Evolutionary conservation across 2,888 invertebrate species (phyloP).

Genomic region (Odontothrips loti): DNA sequence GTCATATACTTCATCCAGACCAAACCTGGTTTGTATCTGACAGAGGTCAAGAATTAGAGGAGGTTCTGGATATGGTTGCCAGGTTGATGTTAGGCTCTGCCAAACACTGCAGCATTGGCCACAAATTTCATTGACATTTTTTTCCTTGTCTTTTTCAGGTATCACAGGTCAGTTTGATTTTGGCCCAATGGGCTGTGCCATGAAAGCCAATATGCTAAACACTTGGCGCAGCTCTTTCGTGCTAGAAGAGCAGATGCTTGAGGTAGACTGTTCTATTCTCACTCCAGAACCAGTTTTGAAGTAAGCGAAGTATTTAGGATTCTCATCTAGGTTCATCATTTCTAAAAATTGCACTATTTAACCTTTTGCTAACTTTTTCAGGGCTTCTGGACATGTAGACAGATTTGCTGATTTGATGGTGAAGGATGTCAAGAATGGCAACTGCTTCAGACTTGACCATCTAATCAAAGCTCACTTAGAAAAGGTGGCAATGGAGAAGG

Average conservation of each 20-base stretch:
- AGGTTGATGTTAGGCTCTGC: no score
- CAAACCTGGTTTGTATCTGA: no score
- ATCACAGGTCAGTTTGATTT: slow-evolving; percentile 88
- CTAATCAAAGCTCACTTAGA: slow-evolving; percentile 92
- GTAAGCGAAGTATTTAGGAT: slow-evolving; percentile 45
- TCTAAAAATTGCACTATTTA: slow-evolving; percentile 9
- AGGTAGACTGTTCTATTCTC: slow-evolving; percentile 95
- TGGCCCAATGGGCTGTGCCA: slow-evolving; percentile 98
- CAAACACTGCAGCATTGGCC: neutral
- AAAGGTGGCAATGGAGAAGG: slow-evolving; percentile 80
- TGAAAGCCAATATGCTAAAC: slow-evolving; percentile 90
- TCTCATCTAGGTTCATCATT: slow-evolving; percentile 29
- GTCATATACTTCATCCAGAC: no score
- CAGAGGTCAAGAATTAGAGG: no score
- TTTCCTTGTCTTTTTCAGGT: slow-evolving; percentile 44
- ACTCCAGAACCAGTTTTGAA: slow-evolving; percentile 96
- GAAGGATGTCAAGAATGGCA: slow-evolving; percentile 91
- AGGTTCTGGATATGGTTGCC: no score
- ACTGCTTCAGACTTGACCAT: slow-evolving; percentile 97
- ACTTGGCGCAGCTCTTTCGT: slow-evolving; percentile 95
- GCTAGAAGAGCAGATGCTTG: slow-evolving; percentile 96
- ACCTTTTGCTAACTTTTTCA: slow-evolving; percentile 42
- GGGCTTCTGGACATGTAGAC: slow-evolving; percentile 97
- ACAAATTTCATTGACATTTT: neutral
- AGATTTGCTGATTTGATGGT: slow-evolving; percentile 99